Base-by-base conservation (phyloP, 2,888 invertebrate genomes). In the Eumacrocentrus americanus region DNA sequence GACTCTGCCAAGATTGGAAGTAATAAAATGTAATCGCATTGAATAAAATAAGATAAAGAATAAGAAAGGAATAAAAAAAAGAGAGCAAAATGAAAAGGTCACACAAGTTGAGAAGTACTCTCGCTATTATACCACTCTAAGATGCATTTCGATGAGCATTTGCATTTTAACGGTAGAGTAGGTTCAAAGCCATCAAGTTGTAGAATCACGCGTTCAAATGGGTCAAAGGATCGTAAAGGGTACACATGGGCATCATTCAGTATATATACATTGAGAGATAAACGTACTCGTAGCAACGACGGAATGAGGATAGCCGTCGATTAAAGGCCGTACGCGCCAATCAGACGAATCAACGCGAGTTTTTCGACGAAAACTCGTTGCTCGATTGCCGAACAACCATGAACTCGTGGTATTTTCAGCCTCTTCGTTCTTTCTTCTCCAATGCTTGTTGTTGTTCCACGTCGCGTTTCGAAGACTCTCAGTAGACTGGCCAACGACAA, bases 1-100 rank as follows among this genome's bases (percentile, higher is more conserved):
- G 77, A 68, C 65, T 79, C 80, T 80, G 69, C 66, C 61, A 62
- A 69, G 62, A 68, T 22, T n/a, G 62, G 62, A 65, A 20, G 57
- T 61, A 62, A 68, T 62, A 51, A 65, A 64, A 70, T 48, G 44
- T 35, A 58, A 52, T 55, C 42, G 14, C 3, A 37, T 67, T 61
- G 44, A 65, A 63, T 63, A 44, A n/a, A n/a, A n/a, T n/a, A n/a
- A n/a, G n/a, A n/a, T 46, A 47, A 48, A 46, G 34, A 51, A 60
- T 59, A 63, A 59, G 58, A 62, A 59, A 48, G 61, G 34, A 47
- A 35, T 11, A 55, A 46, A n/a, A n/a, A n/a, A n/a, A n/a, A n/a
- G n/a, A n/a, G n/a, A n/a, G n/a, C n/a, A n/a, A n/a, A n/a, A 50
- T 29, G 47, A 46, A 46, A 12, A 61, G 56, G 51, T 14, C 7